Percentiles rank a stretch among this genome's conserved stretches.
These are phyloP conservation scores for Sinocyclocheilus rhinocerous DNA, from an alignment of 2,113 vertebrate genomes.

Conservation along the genomic window DNA sequence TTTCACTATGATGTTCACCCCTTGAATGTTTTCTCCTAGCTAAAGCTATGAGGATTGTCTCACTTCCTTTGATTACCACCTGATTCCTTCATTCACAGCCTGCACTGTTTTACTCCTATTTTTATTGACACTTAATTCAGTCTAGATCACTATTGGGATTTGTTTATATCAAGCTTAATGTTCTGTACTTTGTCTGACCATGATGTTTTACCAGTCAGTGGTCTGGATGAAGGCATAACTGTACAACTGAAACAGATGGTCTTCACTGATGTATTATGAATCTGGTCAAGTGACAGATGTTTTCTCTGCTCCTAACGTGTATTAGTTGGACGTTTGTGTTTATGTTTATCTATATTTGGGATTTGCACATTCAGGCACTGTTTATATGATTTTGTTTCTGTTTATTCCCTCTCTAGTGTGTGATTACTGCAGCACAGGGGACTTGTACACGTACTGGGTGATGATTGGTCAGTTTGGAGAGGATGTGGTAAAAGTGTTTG, in stretches of 20 bases:
- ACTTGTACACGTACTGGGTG: constrained; percentile 89
- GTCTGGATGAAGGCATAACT: constrained; percentile 8
- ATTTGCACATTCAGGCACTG: not conserved
- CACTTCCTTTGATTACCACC: constrained; percentile 6
- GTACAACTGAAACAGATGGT: constrained; percentile 6
- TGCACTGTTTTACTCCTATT: not conserved
- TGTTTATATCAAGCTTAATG: not conserved
- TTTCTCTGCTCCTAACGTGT: not conserved
- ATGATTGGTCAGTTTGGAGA: constrained; percentile 82
- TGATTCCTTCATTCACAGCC: not conserved
- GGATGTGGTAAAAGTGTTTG: constrained; percentile 84
- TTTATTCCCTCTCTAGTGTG: constrained; percentile 80
- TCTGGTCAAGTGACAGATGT: constrained; percentile 23
- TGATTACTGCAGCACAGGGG: constrained; percentile 90
- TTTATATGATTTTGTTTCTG: not conserved
- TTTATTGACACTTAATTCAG: not conserved
- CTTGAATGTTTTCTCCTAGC: not conserved
- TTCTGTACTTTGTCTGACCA: not conserved
- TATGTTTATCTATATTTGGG: not conserved
- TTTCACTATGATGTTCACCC: not conserved
- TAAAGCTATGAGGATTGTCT: not conserved
- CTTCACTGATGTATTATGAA: constrained; percentile 11
- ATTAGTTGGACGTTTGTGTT: not conserved
- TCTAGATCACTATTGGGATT: not conserved
- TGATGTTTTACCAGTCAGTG: constrained; percentile 38